These are phyloP conservation scores for Cladorhizidae sp. DNA, from an alignment of 37 sponge, comb jelly and placozoan genomes.

Conservation along the genomic window DNA sequence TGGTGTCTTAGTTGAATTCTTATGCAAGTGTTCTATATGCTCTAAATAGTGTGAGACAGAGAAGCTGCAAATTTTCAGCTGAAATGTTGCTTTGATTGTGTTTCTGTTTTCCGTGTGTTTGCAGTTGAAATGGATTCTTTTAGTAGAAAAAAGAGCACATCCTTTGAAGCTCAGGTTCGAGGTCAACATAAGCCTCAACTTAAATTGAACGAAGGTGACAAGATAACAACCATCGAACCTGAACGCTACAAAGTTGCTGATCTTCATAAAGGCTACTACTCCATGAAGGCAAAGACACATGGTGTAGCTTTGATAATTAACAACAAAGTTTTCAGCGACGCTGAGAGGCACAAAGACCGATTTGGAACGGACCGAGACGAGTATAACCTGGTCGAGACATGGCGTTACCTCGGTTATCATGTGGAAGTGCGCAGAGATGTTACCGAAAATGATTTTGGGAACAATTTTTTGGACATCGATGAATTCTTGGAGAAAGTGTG, in stretches of 20 bases:
- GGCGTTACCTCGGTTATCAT: constrained; percentile 47
- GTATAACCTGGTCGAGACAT: constrained; percentile 17
- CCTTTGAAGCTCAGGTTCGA: too few species aligned
- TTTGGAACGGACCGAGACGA: constrained; percentile 50
- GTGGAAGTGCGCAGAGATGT: constrained; percentile 34
- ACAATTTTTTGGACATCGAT: constrained; percentile 47
- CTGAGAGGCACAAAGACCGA: neutral
- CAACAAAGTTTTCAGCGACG: constrained; percentile 52
- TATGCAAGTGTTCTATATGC: too few species aligned
- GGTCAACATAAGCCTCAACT: neutral
- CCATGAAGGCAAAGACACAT: constrained; percentile 57
- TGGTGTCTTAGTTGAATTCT: too few species aligned
- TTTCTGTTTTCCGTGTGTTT: too few species aligned
- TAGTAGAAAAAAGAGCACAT: too few species aligned
- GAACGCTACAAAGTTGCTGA: neutral
- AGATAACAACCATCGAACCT: neutral
- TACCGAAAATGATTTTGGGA: neutral
- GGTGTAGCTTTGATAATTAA: constrained; percentile 79
- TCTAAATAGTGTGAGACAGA: too few species aligned
- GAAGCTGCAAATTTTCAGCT: too few species aligned
- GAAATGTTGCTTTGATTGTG: too few species aligned
- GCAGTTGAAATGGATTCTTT: too few species aligned
- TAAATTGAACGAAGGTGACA: neutral
- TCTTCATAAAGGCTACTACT: neutral
- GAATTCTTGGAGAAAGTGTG: constrained; percentile 31